Evolutionary conservation across 30 jellyfish, hydroid and myxozoan genomes (phyloP), one percentile per base, ranked within the genome.

Genomic region (Aurelia aurita complex sp. Pacific): DNA sequence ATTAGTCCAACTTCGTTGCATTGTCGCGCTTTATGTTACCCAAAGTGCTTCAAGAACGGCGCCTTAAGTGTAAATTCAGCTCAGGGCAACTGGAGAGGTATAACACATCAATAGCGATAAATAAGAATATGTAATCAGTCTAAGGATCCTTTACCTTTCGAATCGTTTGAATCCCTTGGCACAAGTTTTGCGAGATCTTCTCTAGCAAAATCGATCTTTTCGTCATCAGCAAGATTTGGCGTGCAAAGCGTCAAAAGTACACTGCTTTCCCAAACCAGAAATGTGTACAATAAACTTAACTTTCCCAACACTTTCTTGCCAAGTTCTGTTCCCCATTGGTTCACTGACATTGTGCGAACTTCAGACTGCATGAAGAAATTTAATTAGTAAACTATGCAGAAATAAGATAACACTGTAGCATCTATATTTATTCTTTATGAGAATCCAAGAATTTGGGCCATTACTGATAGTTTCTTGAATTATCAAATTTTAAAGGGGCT

Each of bases 211-310:
- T 89, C 88, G 34, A 94, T 72, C 76, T 88, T 68, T 55, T 88
- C 97, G 17, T 83, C 92, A 67, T 92, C 87, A 13, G 80, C 65
- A 4, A 74, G 79, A 57, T 85, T 86, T 7, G 96, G 97, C 36
- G 97, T 85, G 81, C 98, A 94, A 18, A 94, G 76, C 10, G 97
- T 82, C 73, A 94, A 66, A 9, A 94, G 85, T 1, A 88, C 90
- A 57, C 98, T 88, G 92, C 98, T 94, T 64, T 94, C 98, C 98
- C 98, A 94, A 2, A 94, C 98, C 88, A 94, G 80, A 63, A 77
- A 83, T 1, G 97, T 89, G 91, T 94, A 94, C 57, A 94, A 64
- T 13, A 63, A 38, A 64, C 97, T 77, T 54, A 94, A 81, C 69
- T 94, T 94, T 53, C 87, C 85, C 67, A 94, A 81, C 16, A 94